phyloP scores from a whole-genome alignment of 2,888 invertebrate species.

The Spicauda simplicius region DNA sequence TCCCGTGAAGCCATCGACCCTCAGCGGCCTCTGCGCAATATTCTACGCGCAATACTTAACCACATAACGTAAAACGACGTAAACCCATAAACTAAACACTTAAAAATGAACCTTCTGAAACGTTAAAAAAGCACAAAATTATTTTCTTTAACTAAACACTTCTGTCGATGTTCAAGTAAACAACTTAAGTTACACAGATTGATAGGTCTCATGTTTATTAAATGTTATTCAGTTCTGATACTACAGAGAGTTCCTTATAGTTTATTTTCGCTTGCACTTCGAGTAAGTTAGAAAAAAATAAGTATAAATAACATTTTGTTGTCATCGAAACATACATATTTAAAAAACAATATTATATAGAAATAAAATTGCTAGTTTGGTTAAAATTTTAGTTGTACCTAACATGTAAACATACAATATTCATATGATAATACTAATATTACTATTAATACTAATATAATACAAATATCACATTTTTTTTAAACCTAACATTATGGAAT shows the following conservation, averaged over 20 bases:
- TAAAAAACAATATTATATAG: constrained; percentile 15
- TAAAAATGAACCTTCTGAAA: constrained; percentile 22
- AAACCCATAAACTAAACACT: constrained; percentile 37
- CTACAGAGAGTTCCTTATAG: not conserved
- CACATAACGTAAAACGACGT: constrained; percentile 46
- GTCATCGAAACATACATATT: constrained; percentile 29
- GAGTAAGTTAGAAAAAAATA: constrained; percentile 2
- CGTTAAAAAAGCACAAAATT: constrained; percentile 1
- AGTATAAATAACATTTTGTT: constrained; percentile 16
- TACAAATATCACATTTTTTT: too few species aligned
- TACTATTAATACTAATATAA: too few species aligned
- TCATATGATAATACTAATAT: too few species aligned
- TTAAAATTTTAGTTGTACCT: too few species aligned
- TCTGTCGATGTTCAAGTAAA: constrained; percentile 14
- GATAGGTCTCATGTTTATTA: constrained; percentile 14
- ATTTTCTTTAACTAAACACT: not conserved
- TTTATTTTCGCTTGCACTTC: not conserved
- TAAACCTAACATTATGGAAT: too few species aligned
- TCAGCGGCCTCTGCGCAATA: constrained; percentile 76
- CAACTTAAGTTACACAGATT: constrained; percentile 3
- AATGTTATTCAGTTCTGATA: not conserved
- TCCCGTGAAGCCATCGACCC: constrained; percentile 81
- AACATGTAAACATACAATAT: too few species aligned
- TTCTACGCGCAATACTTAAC: constrained; percentile 73
- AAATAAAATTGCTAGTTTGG: constrained; percentile 15